Evolutionary conservation across 1,140 invertebrate genomes (phyloP).

Genomic region (Saccostrea glomerata): DNA sequence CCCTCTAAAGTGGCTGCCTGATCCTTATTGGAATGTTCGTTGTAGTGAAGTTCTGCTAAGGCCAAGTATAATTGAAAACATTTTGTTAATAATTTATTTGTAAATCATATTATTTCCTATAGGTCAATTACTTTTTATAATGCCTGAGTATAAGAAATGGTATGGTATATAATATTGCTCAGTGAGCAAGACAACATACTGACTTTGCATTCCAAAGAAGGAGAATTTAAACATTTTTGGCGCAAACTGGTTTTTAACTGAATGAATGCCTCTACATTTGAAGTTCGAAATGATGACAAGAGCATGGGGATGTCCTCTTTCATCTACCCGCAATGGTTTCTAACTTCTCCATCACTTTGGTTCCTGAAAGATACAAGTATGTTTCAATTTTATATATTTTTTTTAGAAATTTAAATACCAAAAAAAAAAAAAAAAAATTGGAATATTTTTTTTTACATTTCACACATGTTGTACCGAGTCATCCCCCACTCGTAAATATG

Average conservation of each 20-base stretch:
- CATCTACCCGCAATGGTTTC: background rate
- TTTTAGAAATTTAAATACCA: too few relatives aligned
- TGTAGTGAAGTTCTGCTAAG: slow-evolving; percentile 56
- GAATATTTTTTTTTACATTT: too few relatives aligned
- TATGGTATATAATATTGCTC: too few relatives aligned
- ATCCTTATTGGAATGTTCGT: too few relatives aligned
- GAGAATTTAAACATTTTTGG: slow-evolving; percentile 57
- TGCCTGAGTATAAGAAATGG: background rate
- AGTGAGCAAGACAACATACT: slow-evolving; percentile 41
- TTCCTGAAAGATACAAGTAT: slow-evolving; percentile 33
- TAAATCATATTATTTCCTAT: background rate
- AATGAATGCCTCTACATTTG: slow-evolving; percentile 54
- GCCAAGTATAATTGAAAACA: background rate
- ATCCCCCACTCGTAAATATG: too few relatives aligned
- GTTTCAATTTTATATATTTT: too few relatives aligned
- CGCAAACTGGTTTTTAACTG: slow-evolving; percentile 58
- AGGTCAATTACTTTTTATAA: background rate
- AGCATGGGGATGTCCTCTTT: slow-evolving; percentile 46
- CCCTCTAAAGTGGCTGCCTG: too few relatives aligned
- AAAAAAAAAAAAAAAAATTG: too few relatives aligned
- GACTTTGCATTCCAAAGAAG: slow-evolving; percentile 50
- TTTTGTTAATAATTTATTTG: background rate
- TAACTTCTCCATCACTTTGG: slow-evolving; percentile 40
- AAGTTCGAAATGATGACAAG: slow-evolving; percentile 54
- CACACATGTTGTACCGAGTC: too few relatives aligned